These are phyloP conservation scores for Epistrophe grossulariae DNA, from an alignment of 2,888 invertebrate genomes.

Conservation along the genomic window DNA sequence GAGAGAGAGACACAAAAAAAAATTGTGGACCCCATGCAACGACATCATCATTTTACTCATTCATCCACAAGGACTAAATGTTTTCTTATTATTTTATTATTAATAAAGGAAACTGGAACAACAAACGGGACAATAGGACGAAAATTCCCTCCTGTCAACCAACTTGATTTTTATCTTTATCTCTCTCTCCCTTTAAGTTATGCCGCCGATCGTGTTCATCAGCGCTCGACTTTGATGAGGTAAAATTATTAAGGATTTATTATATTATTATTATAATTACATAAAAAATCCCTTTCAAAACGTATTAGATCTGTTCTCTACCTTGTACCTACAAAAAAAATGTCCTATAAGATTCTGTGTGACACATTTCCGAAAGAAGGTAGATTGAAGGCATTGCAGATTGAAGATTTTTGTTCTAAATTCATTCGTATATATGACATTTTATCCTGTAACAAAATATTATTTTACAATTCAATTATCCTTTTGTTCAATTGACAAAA, in stretches of 20 bases:
- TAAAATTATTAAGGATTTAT: slow-evolving; percentile 84
- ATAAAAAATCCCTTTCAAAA: slow-evolving; percentile 77
- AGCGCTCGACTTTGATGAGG: slow-evolving; percentile 82
- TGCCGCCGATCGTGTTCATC: slow-evolving; percentile 43
- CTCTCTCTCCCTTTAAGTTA: slow-evolving; percentile 49
- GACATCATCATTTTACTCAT: slow-evolving; percentile 66
- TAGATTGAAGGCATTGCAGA: not conserved
- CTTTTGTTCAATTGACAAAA: slow-evolving; percentile 78
- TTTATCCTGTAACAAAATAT: slow-evolving; percentile 79
- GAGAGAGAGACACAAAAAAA: not conserved
- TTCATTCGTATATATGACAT: slow-evolving; percentile 33
- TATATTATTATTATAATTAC: slow-evolving; percentile 84
- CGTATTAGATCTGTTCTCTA: too few species aligned
- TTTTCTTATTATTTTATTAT: slow-evolving; percentile 53
- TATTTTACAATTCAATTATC: slow-evolving; percentile 84
- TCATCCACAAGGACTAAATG: slow-evolving; percentile 71
- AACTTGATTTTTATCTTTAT: slow-evolving; percentile 73
- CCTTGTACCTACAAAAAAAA: slow-evolving; percentile 18
- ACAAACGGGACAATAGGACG: slow-evolving; percentile 43
- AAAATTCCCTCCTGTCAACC: slow-evolving; percentile 55
- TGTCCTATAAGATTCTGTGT: slow-evolving; percentile 48
- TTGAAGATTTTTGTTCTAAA: slow-evolving; percentile 11
- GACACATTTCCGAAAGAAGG: slow-evolving; percentile 31
- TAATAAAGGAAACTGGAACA: slow-evolving; percentile 56
- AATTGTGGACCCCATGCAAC: slow-evolving; percentile 49